Evolutionary conservation across 2,888 invertebrate genomes (phyloP), one percentile per base, ranked within the genome.

Genomic region (Eupithecia vulgata): DNA sequence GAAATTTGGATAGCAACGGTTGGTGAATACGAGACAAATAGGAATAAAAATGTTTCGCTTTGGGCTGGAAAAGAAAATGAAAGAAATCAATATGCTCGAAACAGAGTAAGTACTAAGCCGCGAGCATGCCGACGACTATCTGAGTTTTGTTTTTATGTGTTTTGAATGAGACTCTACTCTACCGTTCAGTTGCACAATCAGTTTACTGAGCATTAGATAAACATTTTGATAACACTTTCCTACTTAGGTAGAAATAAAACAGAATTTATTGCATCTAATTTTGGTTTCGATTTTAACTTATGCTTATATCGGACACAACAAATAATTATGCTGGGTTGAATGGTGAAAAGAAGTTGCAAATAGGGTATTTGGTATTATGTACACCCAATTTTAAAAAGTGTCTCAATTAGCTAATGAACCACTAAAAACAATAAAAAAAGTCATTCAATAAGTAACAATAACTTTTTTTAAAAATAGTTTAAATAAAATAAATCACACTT

Each of bases 11-110:
- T 84, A 83, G 84, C 61, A 52, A 77, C 85, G 81, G 82, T 82
- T 84, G 84, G 82, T 88, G 88, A 90, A 91, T 86, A 79, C 85
- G 74, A 82, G 81, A 85, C 84, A 88, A 90, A 90, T 83, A 88
- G 84, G 81, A 90, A 89, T 86, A 90, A 91, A 91, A 90, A 87
- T 82, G 81, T 82, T 80, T 81, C 83, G 83, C 86, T 84, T 86
- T 86, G 88, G 86, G 81, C 80, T 83, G 85, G 88, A 91, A 90
- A 90, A 88, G 87, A 87, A 91, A 88, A 88, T 84, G 87, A 88
- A 89, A 87, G 87, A 89, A 91, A 91, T 89, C 89, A 87, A 88
- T 91, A 89, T 86, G 85, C 77, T 81, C 85, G 85, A 86, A 89
- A 88, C 86, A 85, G 81, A 84, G 84, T 81, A 82, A 84, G 84